Percentiles rank a stretch among this genome's conserved stretches.
Evolutionary conservation across 2,113 vertebrate genomes (phyloP).

Genomic region (Natator depressus): DNA sequence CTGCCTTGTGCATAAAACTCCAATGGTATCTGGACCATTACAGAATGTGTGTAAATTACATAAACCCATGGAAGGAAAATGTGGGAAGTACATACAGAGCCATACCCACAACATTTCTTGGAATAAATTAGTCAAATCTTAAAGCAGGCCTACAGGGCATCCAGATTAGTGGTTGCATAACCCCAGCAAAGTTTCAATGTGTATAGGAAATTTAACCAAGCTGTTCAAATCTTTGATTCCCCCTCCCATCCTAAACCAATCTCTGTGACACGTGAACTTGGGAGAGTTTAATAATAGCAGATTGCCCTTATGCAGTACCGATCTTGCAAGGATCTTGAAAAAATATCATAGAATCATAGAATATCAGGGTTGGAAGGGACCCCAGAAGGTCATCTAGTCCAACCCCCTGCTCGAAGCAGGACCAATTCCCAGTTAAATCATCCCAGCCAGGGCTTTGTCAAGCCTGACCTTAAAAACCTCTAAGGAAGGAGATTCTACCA

Average conservation of each 20-base stretch:
- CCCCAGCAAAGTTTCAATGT: background rate
- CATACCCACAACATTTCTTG: background rate
- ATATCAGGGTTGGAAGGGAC: too few relatives aligned
- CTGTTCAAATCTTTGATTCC: slow-evolving; percentile 6
- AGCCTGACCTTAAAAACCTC: too few relatives aligned
- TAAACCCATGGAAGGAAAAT: background rate
- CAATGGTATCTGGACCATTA: slow-evolving; percentile 56
- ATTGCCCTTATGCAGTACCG: background rate
- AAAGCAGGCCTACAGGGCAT: background rate
- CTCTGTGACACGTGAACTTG: background rate
- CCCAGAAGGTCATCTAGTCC: too few relatives aligned
- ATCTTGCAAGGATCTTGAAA: background rate
- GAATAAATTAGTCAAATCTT: background rate
- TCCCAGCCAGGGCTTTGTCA: too few relatives aligned
- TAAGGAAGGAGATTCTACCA: too few relatives aligned
- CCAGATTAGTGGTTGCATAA: background rate
- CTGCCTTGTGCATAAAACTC: slow-evolving; percentile 66
- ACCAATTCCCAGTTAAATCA: too few relatives aligned
- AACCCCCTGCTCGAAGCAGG: too few relatives aligned
- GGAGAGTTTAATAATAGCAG: background rate
- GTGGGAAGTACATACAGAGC: background rate
- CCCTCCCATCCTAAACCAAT: background rate
- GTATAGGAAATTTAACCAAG: slow-evolving; percentile 7
- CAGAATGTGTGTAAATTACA: slow-evolving; percentile 44
- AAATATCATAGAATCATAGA: too few relatives aligned